Percentiles rank a stretch among this genome's conserved stretches.
phyloP scores from a whole-genome alignment of 2,113 vertebrate genomes.

The Myrmophylax atrothorax region DNA sequence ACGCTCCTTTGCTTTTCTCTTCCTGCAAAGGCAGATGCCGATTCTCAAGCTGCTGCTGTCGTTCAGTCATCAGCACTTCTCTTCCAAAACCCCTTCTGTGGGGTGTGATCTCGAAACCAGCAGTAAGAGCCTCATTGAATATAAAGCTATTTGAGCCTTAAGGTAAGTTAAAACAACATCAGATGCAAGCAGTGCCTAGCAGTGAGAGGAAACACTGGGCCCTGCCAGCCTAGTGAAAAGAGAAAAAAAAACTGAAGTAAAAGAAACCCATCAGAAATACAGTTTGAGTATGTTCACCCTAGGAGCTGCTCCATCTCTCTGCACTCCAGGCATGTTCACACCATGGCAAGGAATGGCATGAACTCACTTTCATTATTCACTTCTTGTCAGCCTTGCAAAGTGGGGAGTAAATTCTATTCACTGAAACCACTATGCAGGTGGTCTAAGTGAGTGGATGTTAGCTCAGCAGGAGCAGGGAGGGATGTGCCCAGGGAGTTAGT shows the following conservation, averaged over 20 bases:
- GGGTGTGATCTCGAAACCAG: neutral
- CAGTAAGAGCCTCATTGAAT: neutral
- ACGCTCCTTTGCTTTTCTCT: neutral
- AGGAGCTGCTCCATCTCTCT: neutral
- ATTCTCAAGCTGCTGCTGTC: neutral
- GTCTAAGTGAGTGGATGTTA: neutral
- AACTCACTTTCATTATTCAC: neutral
- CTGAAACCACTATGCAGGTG: neutral
- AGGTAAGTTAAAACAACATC: neutral
- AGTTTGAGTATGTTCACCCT: neutral
- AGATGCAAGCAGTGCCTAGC: neutral
- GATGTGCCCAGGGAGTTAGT: neutral
- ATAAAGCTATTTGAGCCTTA: neutral
- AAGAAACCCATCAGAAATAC: neutral
- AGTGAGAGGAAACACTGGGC: neutral
- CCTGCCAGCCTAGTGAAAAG: neutral
- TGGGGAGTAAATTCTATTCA: neutral
- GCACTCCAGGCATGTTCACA: neutral
- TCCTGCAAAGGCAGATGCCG: neutral
- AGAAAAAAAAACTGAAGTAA: neutral
- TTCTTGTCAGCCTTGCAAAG: neutral
- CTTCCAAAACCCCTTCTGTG: neutral
- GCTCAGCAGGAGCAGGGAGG: neutral
- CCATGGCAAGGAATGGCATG: neutral
- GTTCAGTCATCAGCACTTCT: neutral